These are phyloP conservation scores for Salarias fasciatus DNA, from an alignment of 2,797 vertebrate genomes.

Conservation along the genomic window DNA sequence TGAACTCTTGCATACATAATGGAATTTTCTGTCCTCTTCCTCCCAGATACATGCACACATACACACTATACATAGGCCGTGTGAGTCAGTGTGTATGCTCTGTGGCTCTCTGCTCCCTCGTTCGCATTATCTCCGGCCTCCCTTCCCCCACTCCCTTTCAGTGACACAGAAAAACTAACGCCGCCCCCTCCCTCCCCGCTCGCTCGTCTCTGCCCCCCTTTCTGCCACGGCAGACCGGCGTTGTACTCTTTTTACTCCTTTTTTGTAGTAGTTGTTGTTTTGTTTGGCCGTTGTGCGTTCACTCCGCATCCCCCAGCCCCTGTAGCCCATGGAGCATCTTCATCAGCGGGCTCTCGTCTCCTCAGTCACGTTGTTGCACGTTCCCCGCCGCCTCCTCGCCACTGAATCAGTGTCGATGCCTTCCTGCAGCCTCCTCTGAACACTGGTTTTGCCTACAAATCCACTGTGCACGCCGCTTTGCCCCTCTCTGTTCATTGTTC, in stretches of 20 bases:
- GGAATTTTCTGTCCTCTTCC: constrained; percentile 58
- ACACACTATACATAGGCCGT: constrained; percentile 54
- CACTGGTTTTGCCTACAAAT: constrained; percentile 71
- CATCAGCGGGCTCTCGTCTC: constrained; percentile 52
- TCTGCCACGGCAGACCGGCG: constrained; percentile 69
- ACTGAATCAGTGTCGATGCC: constrained; percentile 55
- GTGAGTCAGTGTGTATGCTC: constrained; percentile 76
- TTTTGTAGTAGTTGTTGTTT: constrained; percentile 32
- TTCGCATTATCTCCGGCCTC: constrained; percentile 75
- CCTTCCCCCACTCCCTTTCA: constrained; percentile 82
- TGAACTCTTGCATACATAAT: constrained; percentile 76
- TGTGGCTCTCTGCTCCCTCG: constrained; percentile 65
- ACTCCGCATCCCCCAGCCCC: constrained; percentile 35
- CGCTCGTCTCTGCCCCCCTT: constrained; percentile 56
- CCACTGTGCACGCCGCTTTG: constrained; percentile 60
- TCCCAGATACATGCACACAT: constrained; percentile 49
- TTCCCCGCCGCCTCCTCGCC: constrained; percentile 35
- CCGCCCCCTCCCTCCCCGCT: constrained; percentile 64
- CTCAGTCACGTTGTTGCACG: constrained; percentile 26
- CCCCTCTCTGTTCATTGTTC: constrained; percentile 69
- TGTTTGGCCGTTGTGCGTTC: constrained; percentile 34
- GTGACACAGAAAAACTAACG: constrained; percentile 84
- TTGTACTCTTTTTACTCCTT: constrained; percentile 58
- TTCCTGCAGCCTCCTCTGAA: constrained; percentile 64
- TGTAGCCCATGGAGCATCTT: constrained; percentile 28